phyloP scores from a whole-genome alignment of 2,888 invertebrate genomes.

The Apotomis capreana region DNA sequence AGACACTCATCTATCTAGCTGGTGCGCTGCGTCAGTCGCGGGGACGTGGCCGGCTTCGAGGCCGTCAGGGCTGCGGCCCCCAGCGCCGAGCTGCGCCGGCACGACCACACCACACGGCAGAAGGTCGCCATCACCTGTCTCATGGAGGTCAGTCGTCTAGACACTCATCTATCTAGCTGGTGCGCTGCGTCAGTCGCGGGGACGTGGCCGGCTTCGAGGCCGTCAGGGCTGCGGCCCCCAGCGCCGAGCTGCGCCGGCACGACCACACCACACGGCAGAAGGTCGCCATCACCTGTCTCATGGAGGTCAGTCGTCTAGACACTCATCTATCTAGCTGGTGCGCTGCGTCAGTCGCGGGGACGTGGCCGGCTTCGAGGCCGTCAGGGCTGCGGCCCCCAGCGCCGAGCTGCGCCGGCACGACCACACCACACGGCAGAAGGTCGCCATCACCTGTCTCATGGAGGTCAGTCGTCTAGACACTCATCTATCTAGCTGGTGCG shows the following conservation, averaged over 20 bases:
- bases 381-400: slow-evolving; percentile 87
- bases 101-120: slow-evolving; percentile 91
- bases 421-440: slow-evolving; percentile 93
- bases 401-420: slow-evolving; percentile 93
- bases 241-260: slow-evolving; percentile 92
- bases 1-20: no score
- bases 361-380: no score
- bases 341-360: no score
- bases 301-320: slow-evolving; percentile 87
- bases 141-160: slow-evolving; percentile 89
- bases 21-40: no score
- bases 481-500: no score
- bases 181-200: no score
- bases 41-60: no score
- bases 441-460: slow-evolving; percentile 97
- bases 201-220: no score
- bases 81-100: slow-evolving; percentile 92
- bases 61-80: slow-evolving; percentile 86
- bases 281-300: slow-evolving; percentile 96
- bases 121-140: slow-evolving; percentile 98
- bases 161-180: no score
- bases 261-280: slow-evolving; percentile 94
- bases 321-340: no score
- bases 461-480: slow-evolving; percentile 82
- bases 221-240: slow-evolving; percentile 86